Conservation (phyloP, 2,797 vertebrate genomes). For the Xerus rutilus region DNA sequence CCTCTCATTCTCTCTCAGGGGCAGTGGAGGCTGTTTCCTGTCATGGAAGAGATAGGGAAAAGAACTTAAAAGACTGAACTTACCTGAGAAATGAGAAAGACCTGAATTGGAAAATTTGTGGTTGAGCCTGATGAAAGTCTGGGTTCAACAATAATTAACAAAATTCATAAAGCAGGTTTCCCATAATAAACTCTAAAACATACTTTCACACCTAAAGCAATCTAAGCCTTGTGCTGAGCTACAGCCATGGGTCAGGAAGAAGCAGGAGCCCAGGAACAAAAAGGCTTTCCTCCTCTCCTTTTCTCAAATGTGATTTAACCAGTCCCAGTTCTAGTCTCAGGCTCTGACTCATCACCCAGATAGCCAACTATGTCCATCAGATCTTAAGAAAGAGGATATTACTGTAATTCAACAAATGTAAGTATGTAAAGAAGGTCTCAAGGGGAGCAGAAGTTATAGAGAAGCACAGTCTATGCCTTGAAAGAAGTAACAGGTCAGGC, state of each 20-base stretch:
- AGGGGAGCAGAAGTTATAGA: not conserved
- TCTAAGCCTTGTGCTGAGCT: not conserved
- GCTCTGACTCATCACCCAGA: not conserved
- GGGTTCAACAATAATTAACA: conserved; percentile 10
- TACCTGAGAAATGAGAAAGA: not conserved
- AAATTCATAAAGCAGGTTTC: conserved; percentile 20
- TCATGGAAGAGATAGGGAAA: not conserved
- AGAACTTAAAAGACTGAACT: not conserved
- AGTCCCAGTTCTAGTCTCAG: not conserved
- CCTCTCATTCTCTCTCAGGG: not conserved
- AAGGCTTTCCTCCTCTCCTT: not conserved
- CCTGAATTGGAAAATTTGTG: not conserved
- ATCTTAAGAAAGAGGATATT: conserved; percentile 5
- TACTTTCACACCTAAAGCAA: not conserved
- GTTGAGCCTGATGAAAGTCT: not conserved
- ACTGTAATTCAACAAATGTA: not conserved
- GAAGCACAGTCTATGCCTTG: not conserved
- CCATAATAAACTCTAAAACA: not conserved
- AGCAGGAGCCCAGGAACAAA: not conserved
- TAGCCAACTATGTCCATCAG: not conserved
- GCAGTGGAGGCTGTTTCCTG: not conserved
- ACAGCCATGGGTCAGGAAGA: not conserved
- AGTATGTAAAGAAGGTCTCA: not conserved
- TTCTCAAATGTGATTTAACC: conserved; percentile 7
- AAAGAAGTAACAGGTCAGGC: not conserved